phyloP scores from a whole-genome alignment of 2,888 invertebrate species.

The Athripsodes cinereus region DNA sequence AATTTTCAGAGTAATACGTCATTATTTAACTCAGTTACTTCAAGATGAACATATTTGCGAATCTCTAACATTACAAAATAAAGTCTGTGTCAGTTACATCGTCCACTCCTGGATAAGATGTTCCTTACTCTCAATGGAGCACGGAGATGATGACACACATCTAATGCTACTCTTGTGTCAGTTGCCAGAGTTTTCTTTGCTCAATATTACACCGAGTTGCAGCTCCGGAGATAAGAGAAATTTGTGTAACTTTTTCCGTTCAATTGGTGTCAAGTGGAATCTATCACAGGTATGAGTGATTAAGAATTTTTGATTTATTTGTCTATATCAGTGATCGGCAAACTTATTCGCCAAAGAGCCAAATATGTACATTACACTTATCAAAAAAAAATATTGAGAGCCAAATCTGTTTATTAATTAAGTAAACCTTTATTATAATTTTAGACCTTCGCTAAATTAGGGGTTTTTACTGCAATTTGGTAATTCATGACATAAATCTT shows the following conservation, averaged over 20 bases:
- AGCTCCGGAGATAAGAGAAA: slow-evolving; percentile 20
- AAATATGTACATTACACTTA: no score
- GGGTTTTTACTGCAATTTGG: no score
- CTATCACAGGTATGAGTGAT: slow-evolving; percentile 13
- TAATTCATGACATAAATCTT: no score
- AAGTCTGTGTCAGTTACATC: slow-evolving; percentile 11
- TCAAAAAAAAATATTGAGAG: no score
- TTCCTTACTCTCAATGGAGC: slow-evolving; percentile 16
- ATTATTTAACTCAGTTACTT: slow-evolving; percentile 19
- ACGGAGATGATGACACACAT: slow-evolving; percentile 17
- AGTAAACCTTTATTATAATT: no score
- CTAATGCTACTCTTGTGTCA: slow-evolving; percentile 23
- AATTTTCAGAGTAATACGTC: slow-evolving; percentile 20
- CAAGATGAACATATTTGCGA: slow-evolving; percentile 22
- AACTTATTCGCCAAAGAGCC: no score
- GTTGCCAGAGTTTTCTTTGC: slow-evolving; percentile 15
- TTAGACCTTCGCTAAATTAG: no score
- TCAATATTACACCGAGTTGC: slow-evolving; percentile 20
- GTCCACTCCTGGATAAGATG: slow-evolving; percentile 25
- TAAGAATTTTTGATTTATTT: no score
- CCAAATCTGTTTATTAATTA: no score
- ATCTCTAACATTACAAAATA: slow-evolving; percentile 16
- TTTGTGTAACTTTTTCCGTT: slow-evolving; percentile 23
- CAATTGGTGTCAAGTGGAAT: slow-evolving; percentile 22
- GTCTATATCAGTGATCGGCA: no score